phyloP scores from a whole-genome alignment of 1,140 invertebrate genomes.

The Drosophila repleta region DNA sequence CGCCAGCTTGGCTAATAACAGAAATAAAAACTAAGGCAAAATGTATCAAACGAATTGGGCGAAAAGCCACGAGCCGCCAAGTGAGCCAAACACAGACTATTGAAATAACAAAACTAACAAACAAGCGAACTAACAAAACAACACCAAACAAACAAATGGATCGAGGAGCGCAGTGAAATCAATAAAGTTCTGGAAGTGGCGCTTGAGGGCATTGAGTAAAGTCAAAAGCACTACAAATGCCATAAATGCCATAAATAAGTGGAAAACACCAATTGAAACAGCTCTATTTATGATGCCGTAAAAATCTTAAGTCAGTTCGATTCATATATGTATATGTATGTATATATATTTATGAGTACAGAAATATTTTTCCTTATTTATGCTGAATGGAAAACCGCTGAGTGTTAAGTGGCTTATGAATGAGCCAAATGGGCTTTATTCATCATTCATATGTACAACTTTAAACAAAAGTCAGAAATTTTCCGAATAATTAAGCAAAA shows the following conservation, averaged over 20 bases:
- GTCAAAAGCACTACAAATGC: slow-evolving; percentile 44
- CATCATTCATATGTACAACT: slow-evolving; percentile 9
- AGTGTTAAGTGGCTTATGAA: slow-evolving; percentile 24
- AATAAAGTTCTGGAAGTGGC: slow-evolving; percentile 37
- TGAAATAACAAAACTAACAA: slow-evolving; percentile 9
- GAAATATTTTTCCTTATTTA: background rate
- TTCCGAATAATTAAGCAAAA: slow-evolving; percentile 5
- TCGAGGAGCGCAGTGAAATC: slow-evolving; percentile 28
- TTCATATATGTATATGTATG: slow-evolving; percentile 1
- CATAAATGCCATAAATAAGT: slow-evolving; percentile 47
- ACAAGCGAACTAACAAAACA: slow-evolving; percentile 5
- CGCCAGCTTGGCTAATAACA: slow-evolving; percentile 63
- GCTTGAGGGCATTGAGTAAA: slow-evolving; percentile 26
- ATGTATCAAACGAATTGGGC: slow-evolving; percentile 37
- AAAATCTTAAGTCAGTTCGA: slow-evolving; percentile 26
- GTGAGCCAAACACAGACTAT: slow-evolving; percentile 2
- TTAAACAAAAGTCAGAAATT: background rate
- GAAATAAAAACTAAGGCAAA: slow-evolving; percentile 51
- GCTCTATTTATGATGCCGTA: slow-evolving; percentile 30
- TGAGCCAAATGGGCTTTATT: slow-evolving; percentile 21
- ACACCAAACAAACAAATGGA: slow-evolving; percentile 19
- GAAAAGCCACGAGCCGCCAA: slow-evolving; percentile 21
- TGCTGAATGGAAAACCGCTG: background rate
- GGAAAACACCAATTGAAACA: slow-evolving; percentile 7
- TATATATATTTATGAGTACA: background rate